Conservation (phyloP, 2,797 vertebrate species). For the Apodemus agrarius region DNA sequence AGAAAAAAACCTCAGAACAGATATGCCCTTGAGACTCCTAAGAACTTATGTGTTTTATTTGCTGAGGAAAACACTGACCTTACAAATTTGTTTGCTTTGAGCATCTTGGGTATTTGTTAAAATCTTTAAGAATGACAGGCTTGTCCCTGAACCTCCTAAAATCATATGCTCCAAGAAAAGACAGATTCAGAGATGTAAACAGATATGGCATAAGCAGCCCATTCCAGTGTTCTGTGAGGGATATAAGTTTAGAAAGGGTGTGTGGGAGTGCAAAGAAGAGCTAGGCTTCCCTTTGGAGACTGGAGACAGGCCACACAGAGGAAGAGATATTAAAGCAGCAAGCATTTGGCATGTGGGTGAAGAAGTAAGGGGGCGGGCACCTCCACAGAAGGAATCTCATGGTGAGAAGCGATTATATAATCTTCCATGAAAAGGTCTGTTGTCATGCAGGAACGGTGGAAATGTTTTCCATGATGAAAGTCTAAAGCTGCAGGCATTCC, state of each 20-base stretch:
- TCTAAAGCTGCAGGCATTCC: not conserved
- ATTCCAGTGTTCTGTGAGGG: not conserved
- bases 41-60: not conserved
- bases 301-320: conserved; percentile 38
- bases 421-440: not conserved
- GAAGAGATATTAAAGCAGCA: conserved; percentile 48
- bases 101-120: not conserved
- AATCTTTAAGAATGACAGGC: not conserved
- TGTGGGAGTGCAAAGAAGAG: not conserved
- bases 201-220: conserved; percentile 24
- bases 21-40: conserved; percentile 22
- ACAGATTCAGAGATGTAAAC: conserved; percentile 22
- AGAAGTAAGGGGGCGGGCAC: conserved; percentile 4
- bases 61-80: not conserved
- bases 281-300: conserved; percentile 45
- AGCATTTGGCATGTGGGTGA: conserved; percentile 60
- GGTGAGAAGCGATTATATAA: conserved; percentile 38
- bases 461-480: not conserved
- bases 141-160: not conserved
- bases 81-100: not conserved
- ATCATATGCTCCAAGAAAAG: not conserved
- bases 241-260: conserved; percentile 42
- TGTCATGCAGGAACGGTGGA: not conserved
- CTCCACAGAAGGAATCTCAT: conserved; percentile 29
- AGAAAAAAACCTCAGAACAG: conserved; percentile 16